phyloP scores from a whole-genome alignment of 2,888 invertebrate genomes.

The Drosophila tripunctata region DNA sequence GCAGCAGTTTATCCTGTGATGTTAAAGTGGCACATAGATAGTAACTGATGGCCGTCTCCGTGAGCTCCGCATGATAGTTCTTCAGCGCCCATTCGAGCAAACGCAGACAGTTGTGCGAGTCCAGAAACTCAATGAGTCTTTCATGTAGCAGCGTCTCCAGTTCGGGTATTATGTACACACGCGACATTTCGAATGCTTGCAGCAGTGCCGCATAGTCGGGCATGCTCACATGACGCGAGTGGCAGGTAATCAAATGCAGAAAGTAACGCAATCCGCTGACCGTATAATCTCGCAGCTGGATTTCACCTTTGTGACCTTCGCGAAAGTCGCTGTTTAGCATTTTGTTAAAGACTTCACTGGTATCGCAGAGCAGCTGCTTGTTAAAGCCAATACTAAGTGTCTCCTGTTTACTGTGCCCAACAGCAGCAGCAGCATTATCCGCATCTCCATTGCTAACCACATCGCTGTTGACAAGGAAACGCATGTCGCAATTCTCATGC shows the following conservation, averaged over 20 bases:
- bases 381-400: conserved; percentile 75
- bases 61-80: conserved; percentile 83
- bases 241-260: conserved; percentile 80
- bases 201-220: conserved; percentile 79
- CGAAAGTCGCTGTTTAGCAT: conserved; percentile 84
- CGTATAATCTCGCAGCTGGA: conserved; percentile 81
- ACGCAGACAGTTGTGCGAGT: conserved; percentile 79
- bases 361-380: conserved; percentile 81
- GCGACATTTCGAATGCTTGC: conserved; percentile 84
- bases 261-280: conserved; percentile 82
- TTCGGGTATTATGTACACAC: conserved; percentile 82
- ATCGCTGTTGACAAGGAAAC: conserved; percentile 72
- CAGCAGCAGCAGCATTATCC: not conserved
- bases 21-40: conserved; percentile 81
- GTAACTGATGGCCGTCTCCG: conserved; percentile 83
- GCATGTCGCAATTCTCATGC: conserved; percentile 78
- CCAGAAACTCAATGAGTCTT: conserved; percentile 76
- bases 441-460: not conserved
- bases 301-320: conserved; percentile 83
- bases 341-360: conserved; percentile 84
- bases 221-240: conserved; percentile 58
- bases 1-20: conserved; percentile 75
- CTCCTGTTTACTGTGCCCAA: not conserved
- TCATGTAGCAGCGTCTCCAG: conserved; percentile 80
- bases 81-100: conserved; percentile 83